Conservation (phyloP, 2,113 vertebrate genomes). For the Polypterus senegalus region DNA sequence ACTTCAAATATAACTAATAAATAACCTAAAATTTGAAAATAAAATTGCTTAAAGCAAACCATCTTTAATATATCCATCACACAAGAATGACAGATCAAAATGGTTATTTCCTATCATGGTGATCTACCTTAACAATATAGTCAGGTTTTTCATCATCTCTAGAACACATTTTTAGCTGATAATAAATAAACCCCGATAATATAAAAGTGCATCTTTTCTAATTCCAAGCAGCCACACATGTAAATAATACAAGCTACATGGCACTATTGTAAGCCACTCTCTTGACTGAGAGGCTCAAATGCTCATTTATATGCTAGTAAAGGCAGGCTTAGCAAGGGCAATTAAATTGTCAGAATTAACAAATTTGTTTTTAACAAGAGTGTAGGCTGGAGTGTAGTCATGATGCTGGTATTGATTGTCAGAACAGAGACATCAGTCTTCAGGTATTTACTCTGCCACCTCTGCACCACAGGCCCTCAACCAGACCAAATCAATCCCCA, state of each 20-base stretch:
- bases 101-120: too few relatives aligned
- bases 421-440: constrained; percentile 91
- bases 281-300: constrained; percentile 34
- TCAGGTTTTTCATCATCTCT: too few relatives aligned
- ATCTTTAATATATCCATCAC: too few relatives aligned
- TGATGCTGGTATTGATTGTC: constrained; percentile 87
- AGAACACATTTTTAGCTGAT: too few relatives aligned
- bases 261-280: constrained; percentile 23
- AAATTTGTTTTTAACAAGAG: constrained; percentile 98
- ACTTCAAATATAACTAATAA: too few relatives aligned
- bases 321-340: constrained; percentile 70
- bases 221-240: constrained; percentile 20
- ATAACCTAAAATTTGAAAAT: too few relatives aligned
- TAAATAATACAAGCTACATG: constrained; percentile 38
- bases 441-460: constrained; percentile 95
- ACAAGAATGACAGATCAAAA: too few relatives aligned
- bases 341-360: constrained; percentile 99
- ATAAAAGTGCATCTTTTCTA: too few relatives aligned
- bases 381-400: constrained; percentile 83
- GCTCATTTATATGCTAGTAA: constrained; percentile 42
- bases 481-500: constrained; percentile 82
- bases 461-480: constrained; percentile 67
- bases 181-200: too few relatives aligned
- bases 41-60: too few relatives aligned
- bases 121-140: too few relatives aligned